Evolutionary conservation across 2,797 vertebrate species (phyloP).

Genomic region (Labeo calbasu): DNA sequence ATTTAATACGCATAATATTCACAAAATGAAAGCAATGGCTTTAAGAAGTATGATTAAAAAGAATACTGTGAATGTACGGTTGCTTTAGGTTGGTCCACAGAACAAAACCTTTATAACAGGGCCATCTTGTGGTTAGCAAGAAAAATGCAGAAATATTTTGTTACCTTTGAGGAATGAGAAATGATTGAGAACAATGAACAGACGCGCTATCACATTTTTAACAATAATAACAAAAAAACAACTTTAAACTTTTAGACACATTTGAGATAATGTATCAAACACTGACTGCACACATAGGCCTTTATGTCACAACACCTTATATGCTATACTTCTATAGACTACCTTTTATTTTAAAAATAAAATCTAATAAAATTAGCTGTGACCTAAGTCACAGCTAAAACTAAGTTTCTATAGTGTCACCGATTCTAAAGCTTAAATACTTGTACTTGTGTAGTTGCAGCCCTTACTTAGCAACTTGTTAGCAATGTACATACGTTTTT

Average conservation of each 20-base stretch:
- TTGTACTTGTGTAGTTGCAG: neutral
- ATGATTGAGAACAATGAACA: neutral
- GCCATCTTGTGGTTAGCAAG: slow-evolving; percentile 35
- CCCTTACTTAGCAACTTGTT: neutral
- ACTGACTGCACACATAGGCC: neutral
- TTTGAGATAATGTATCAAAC: neutral
- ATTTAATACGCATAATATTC: neutral
- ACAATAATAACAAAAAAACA: neutral
- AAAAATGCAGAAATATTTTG: neutral
- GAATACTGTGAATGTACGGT: neutral
- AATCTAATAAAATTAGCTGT: neutral
- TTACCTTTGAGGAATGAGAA: neutral
- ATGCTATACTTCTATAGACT: neutral
- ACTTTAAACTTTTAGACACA: neutral
- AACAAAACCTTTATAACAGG: neutral
- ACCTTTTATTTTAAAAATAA: neutral
- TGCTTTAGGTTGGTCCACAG: neutral
- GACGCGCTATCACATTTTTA: neutral
- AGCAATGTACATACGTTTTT: neutral
- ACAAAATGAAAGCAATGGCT: neutral
- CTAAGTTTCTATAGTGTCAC: neutral
- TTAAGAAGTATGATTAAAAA: slow-evolving; percentile 4
- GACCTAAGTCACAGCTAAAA: neutral
- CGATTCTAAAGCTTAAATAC: neutral
- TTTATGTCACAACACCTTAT: neutral